Base-by-base conservation (phyloP, 2,113 vertebrate species). In the Nannospalax galili region DNA sequence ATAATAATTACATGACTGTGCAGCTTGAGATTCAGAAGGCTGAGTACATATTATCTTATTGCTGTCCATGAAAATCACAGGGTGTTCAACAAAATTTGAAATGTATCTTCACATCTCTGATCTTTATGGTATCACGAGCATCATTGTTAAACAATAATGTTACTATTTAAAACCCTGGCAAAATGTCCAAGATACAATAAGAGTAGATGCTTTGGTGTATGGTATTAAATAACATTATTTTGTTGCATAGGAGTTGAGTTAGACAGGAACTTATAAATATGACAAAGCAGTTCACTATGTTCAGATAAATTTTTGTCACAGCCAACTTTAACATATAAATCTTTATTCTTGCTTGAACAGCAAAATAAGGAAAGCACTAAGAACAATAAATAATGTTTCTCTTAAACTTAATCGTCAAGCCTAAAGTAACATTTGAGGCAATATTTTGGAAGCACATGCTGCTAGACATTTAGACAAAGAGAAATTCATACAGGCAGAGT, bases 121-220 rank as follows among this genome's bases (percentile, higher is more conserved):
- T 30, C 1, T 65, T 9, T 88, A 75, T 79, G 30, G 16, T 2
- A 65, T 79, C 22, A 7, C 24, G 5, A 64, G 48, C 48, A 52
- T 52, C 48, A 52, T 52, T 11, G 11, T 52, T 52, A 52, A 52
- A 11, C 48, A 52, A 52, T 52, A 52, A 11, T 52, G 48, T 11
- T 52, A 11, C 11, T 70, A 67, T 26, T 69, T 70, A 37, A 70
- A 20, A 6, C 4, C 8, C 28, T 84, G 28, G 4, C 1, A 65
- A 64, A 92, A 97, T 86, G 6, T 40, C 12, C 5, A 42, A 65
- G 52, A 95, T 86, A 82, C 52, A 67, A 42, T 52, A 88, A 28
- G 45, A 64, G n/a, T 40, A 62, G 20, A 62, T 65, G 4, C 12
- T 67, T 64, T 22, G 15, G 19, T 64, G 32, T 8, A 20, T 52